A percentile compares a stretch with the other conserved stretches of the same genome.
Conservation (phyloP, 1,140 invertebrate species). For the Cotesia glomerata region DNA sequence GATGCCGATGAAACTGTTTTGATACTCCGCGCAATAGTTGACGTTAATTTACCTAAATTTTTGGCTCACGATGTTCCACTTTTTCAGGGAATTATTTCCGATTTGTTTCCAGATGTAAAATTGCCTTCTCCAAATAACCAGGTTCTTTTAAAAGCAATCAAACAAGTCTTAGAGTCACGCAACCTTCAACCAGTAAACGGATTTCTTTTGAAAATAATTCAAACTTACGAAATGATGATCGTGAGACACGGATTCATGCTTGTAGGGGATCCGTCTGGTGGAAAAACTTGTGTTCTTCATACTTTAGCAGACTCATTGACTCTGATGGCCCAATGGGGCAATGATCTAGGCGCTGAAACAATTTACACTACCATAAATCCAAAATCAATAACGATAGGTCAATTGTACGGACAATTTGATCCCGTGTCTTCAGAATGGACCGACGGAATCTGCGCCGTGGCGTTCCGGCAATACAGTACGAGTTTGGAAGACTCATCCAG, state of each 20-base stretch:
- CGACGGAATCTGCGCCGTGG: conserved; percentile 83
- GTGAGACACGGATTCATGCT: conserved; percentile 87
- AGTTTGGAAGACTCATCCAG: conserved; percentile 70
- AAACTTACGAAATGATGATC: conserved; percentile 86
- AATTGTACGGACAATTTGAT: conserved; percentile 91
- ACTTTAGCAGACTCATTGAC: conserved; percentile 77
- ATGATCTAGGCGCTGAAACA: conserved; percentile 66
- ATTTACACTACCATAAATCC: conserved; percentile 86
- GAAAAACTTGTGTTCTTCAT: conserved; percentile 71
- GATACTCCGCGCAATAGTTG: conserved; percentile 83
- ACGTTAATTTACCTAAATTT: conserved; percentile 95
- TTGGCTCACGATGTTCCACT: conserved; percentile 86
- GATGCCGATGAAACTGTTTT: conserved; percentile 81
- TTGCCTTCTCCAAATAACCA: conserved; percentile 79
- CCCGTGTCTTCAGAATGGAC: conserved; percentile 90
- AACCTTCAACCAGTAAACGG: conserved; percentile 77
- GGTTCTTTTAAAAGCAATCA: conserved; percentile 67
- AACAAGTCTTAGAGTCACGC: conserved; percentile 63
- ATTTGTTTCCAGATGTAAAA: conserved; percentile 84
- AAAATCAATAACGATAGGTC: conserved; percentile 89
- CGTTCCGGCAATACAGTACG: conserved; percentile 74
- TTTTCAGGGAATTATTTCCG: conserved; percentile 90
- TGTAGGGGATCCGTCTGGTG: conserved; percentile 77
- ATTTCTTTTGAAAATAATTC: conserved; percentile 77
- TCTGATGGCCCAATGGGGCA: conserved; percentile 69